Conservation (phyloP, 30 jellyfish, hydroid and myxozoan genomes). For the Aurelia aurita complex sp. Pacific region DNA sequence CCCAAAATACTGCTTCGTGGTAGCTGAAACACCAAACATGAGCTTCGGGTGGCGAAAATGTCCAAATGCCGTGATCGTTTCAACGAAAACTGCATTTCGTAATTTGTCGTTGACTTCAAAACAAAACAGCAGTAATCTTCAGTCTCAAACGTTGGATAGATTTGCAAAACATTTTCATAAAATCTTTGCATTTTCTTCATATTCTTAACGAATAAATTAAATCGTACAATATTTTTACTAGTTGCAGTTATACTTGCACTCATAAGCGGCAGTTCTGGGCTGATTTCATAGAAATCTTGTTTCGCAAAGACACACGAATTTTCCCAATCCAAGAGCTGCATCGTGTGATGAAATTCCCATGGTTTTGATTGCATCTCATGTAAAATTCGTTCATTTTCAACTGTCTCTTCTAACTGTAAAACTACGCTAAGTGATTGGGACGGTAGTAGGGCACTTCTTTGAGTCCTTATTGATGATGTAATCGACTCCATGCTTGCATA, state of each 20-base stretch:
- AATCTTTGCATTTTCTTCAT: slow-evolving; percentile 48
- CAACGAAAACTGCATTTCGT: slow-evolving; percentile 58
- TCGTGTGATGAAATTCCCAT: slow-evolving; percentile 68
- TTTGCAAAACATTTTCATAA: slow-evolving; percentile 50
- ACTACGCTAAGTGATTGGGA: slow-evolving; percentile 58
- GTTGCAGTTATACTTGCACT: slow-evolving; percentile 16
- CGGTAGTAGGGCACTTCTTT: slow-evolving; percentile 14
- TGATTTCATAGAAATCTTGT: slow-evolving; percentile 58
- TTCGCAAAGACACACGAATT: slow-evolving; percentile 58
- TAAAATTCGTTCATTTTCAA: slow-evolving; percentile 13
- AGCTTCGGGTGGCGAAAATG: slow-evolving; percentile 24
- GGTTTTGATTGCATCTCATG: slow-evolving; percentile 41
- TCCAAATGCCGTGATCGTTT: slow-evolving; percentile 59
- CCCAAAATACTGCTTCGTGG: slow-evolving; percentile 34
- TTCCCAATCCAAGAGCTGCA: slow-evolving; percentile 75
- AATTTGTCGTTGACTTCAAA: slow-evolving; percentile 2
- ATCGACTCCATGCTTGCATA: slow-evolving; percentile 46
- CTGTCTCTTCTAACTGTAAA: slow-evolving; percentile 29
- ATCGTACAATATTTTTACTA: slow-evolving; percentile 21
- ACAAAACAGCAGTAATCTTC: slow-evolving; percentile 70
- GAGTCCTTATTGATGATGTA: neutral
- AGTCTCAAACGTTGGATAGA: slow-evolving; percentile 31
- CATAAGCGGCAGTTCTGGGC: slow-evolving; percentile 58
- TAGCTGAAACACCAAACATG: slow-evolving; percentile 34
- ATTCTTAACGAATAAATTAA: slow-evolving; percentile 37